Evolutionary conservation across 2,113 vertebrate genomes (phyloP), one percentile per base, ranked within the genome.

Genomic region (Eretmochelys imbricata): DNA sequence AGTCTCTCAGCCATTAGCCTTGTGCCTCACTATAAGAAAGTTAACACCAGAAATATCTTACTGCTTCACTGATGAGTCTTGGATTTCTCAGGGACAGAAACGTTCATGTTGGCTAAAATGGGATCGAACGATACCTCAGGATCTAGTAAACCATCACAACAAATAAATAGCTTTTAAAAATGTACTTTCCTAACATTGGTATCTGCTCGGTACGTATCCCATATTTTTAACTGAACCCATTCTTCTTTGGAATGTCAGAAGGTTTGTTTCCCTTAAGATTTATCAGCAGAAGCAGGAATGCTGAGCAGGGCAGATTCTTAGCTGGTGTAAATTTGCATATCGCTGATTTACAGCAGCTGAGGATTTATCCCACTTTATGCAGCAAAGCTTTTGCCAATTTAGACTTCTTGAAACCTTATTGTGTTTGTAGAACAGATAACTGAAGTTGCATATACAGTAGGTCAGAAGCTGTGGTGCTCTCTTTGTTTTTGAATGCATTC

Each of bases 91-190:
- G 85, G 48, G 80, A 91, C 19, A 96, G 83, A 93, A 91, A 80
- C 92, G 79, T 96, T 97, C 96, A 14, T 50, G 19, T 95, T 95
- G 91, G 82, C 82, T 81, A 46, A 91, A 88, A 78, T 31, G 82
- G 65, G 55, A 13, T 82, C 85, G 93, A 35, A 95, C 24, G 5
- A 76, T 90, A 95, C 57, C 72, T 50, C 27, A 59, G 83, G 42
- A 27, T 62, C 72, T 62, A 91, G 72, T 82, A n/a, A 88, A 42
- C 65, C 54, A 79, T 54, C 62, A 50, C 75, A 48, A 83, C 49
- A 83, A 54, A 62, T 85, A 76, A 16, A 19, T 2, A 86, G 8
- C 62, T 14, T 72, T 90, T 85, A 35, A 87, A 42, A 89, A 75
- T 85, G 24, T 42, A 7, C 81, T 96, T 96, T 93, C 80, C 69